These are phyloP conservation scores for Brevimyrus niger DNA, from an alignment of 2,113 vertebrate genomes.

Conservation along the genomic window DNA sequence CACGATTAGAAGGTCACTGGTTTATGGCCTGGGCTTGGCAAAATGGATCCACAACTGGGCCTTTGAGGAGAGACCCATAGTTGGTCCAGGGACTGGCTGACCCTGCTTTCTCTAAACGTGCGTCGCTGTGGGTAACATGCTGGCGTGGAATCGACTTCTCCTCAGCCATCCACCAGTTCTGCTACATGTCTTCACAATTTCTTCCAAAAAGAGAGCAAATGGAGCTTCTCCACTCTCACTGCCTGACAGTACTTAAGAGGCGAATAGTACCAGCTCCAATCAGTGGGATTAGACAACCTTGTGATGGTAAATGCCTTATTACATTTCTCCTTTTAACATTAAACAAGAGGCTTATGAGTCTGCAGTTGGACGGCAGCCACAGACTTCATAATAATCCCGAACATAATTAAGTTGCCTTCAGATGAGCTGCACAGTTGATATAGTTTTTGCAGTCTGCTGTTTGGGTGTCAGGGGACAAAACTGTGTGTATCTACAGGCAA, in stretches of 20 bases:
- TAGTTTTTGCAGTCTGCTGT: constrained; percentile 20
- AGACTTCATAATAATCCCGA: constrained; percentile 29
- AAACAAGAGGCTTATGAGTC: constrained; percentile 25
- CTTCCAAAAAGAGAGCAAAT: background rate
- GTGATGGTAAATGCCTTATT: constrained; percentile 31
- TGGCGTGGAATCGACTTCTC: background rate
- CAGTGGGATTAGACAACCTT: constrained; percentile 20
- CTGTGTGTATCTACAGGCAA: background rate
- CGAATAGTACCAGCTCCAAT: constrained; percentile 15
- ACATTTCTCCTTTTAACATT: constrained; percentile 30
- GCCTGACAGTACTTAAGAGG: constrained; percentile 1
- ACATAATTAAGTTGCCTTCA: constrained; percentile 31
- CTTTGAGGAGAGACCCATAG: background rate
- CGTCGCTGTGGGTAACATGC: background rate
- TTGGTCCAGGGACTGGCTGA: background rate
- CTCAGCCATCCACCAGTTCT: background rate
- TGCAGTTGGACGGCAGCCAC: constrained; percentile 27
- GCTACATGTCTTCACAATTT: background rate
- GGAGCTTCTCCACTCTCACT: background rate
- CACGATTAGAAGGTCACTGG: background rate
- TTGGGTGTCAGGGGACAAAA: background rate
- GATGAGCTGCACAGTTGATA: constrained; percentile 5
- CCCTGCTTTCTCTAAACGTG: background rate
- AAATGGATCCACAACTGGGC: background rate
- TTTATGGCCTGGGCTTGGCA: background rate